phyloP scores from a whole-genome alignment of 2,888 invertebrate genomes.

The Halocaridina rubra region DNA sequence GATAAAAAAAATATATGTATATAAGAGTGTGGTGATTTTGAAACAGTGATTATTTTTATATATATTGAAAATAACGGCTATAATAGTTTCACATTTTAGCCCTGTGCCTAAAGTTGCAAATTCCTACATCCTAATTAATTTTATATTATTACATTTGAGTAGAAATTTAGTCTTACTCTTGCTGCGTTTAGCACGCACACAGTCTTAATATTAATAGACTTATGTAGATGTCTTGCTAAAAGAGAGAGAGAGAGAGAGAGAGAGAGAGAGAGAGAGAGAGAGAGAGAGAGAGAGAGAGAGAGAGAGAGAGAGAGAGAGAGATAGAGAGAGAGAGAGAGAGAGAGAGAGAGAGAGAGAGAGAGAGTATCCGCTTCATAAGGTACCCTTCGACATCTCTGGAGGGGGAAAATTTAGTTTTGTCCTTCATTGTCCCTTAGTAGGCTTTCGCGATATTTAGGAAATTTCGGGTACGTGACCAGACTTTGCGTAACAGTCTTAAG shows the following conservation, averaged over 20 bases:
- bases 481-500: not conserved
- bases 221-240: too few relatives aligned
- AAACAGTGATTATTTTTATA: too few relatives aligned
- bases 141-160: not conserved
- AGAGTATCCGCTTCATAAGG: too few relatives aligned
- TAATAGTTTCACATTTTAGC: not conserved
- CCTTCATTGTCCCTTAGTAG: too few relatives aligned
- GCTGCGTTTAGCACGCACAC: not conserved
- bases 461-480: not conserved
- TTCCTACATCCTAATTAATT: not conserved
- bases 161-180: not conserved
- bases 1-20: too few relatives aligned
- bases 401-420: too few relatives aligned
- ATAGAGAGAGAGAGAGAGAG: too few relatives aligned
- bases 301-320: too few relatives aligned
- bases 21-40: too few relatives aligned
- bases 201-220: not conserved
- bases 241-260: not conserved
- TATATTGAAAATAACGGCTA: too few relatives aligned
- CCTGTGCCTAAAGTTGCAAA: not conserved
- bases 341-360: constrained; percentile 1
- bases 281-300: constrained; percentile 2
- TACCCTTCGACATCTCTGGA: too few relatives aligned
- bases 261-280: not conserved
- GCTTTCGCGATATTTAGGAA: not conserved